A percentile compares a stretch with the other conserved stretches of the same genome.
Conservation (phyloP, 2,113 vertebrate genomes). For the Stigmatopora nigra region DNA sequence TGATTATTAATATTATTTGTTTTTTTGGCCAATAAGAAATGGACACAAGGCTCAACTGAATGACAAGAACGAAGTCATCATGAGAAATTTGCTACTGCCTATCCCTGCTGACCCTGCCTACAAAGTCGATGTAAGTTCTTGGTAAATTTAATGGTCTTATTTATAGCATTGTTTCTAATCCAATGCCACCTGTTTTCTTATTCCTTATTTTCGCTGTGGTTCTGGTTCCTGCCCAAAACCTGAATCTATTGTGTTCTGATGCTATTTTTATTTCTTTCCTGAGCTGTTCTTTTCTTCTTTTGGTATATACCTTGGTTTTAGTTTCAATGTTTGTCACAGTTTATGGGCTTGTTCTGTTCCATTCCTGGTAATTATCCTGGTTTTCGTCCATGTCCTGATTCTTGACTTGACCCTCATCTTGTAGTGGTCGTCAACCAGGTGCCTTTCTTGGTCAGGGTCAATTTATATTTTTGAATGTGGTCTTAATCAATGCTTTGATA, state of each 20-base stretch:
- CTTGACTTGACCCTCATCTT: not conserved
- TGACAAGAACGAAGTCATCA: conserved; percentile 51
- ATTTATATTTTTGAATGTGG: not conserved
- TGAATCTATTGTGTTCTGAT: not conserved
- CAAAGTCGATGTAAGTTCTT: conserved; percentile 63
- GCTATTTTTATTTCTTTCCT: not conserved
- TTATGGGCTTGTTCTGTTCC: not conserved
- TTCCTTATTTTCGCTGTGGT: no score
- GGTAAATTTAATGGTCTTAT: no score
- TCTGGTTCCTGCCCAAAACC: not conserved
- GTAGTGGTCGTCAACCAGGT: not conserved
- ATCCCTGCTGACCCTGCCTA: conserved; percentile 52
- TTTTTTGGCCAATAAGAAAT: conserved; percentile 42
- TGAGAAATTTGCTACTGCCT: conserved; percentile 57
- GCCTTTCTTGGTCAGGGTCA: no score
- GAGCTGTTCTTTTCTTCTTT: no score
- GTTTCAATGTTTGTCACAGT: no score
- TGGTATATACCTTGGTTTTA: no score
- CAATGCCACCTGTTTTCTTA: no score
- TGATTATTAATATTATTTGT: not conserved
- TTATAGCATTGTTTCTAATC: no score
- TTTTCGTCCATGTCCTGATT: not conserved
- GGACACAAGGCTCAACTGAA: conserved; percentile 26
- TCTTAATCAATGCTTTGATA: not conserved
- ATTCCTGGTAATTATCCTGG: not conserved